Percentiles rank a stretch among this genome's conserved stretches.
phyloP scores from a whole-genome alignment of 1,140 invertebrate species.

The Lineus longissimus region DNA sequence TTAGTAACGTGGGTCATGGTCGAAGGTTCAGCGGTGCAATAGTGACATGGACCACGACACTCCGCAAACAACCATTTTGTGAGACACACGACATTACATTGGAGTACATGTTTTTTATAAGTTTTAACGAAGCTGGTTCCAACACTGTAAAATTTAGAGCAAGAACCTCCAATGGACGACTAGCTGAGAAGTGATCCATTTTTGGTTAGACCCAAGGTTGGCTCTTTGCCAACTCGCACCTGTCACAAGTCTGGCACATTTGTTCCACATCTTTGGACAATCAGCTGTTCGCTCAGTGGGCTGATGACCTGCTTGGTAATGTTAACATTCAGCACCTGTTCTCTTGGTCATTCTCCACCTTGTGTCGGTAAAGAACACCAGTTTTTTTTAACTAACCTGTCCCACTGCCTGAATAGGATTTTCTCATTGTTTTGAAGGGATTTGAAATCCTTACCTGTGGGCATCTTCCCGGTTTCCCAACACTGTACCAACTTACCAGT shows the following conservation, averaged over 20 bases:
- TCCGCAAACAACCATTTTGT: too few species aligned
- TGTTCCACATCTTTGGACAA: slow-evolving; percentile 11
- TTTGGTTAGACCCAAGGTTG: slow-evolving; percentile 2
- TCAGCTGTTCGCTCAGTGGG: slow-evolving; percentile 3
- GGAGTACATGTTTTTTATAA: too few species aligned
- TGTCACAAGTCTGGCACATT: slow-evolving; percentile 9
- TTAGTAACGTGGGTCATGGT: too few species aligned
- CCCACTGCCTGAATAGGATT: background rate
- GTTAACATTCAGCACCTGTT: slow-evolving; percentile 9
- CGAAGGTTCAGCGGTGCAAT: too few species aligned
- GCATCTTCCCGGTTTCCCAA: background rate
- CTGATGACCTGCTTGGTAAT: slow-evolving; percentile 16
- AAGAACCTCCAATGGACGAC: slow-evolving; percentile 16
- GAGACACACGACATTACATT: too few species aligned
- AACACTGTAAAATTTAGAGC: slow-evolving; percentile 19
- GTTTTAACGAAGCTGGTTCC: slow-evolving; percentile 11
- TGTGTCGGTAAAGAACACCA: background rate
- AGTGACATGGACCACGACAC: too few species aligned
- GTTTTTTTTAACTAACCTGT: background rate
- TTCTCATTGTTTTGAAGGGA: background rate
- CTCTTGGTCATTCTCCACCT: background rate
- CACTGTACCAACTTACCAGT: background rate
- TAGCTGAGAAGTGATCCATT: slow-evolving; percentile 14
- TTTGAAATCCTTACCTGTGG: background rate
- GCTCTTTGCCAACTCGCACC: slow-evolving; percentile 14